Base-by-base conservation (phyloP, 2,797 vertebrate genomes). In the Molossus molossus region DNA sequence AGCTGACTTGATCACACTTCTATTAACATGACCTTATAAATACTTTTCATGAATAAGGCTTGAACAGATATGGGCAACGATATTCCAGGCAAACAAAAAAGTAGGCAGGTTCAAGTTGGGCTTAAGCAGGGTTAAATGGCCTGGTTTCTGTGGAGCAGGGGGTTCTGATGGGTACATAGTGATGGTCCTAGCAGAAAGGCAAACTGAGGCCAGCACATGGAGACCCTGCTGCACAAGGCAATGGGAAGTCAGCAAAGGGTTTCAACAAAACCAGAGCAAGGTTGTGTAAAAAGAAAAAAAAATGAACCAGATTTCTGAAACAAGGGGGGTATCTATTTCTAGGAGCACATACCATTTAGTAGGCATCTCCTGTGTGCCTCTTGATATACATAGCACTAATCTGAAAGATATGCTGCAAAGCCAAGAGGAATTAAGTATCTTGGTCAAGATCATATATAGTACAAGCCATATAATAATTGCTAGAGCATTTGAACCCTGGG, bases 31-130 rank as follows among this genome's bases (percentile, higher is more conserved):
- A 15, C 50, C 13, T 70, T 84, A 37, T 65, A 81, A 80, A 72
- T 53, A 81, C 2, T 57, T 94, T 64, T 29, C 37, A 87, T 18
- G 57, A 72, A 40, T 55, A 62, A 80, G 33, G 11, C 14, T 58
- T 76, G 33, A 89, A 40, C 33, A 91, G 72, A 85, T n/a, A 48
- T 5, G 40, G 21, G 50, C 45, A 87, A 96, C 67, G n/a, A 76
- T 4, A 40, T 81, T 60, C 79, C 25, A 85, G 50, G 29, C 37
- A 40, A 87, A 96, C 8, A 21, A 72, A 90, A 37, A 90, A 14
- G 37, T 11, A 67, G 40, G 25, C 48, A 82, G 90, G 64, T 33
- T 82, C 23, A 88, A 75, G 50, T n/a, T 50, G 6, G 37, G 29
- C 40, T 85, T 70, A 48, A 92, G 72, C 60, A 76, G 23, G n/a